Percentiles rank a stretch among this genome's conserved stretches.
These are phyloP conservation scores for Willisornis vidua DNA, from an alignment of 2,113 vertebrate species.

Conservation along the genomic window DNA sequence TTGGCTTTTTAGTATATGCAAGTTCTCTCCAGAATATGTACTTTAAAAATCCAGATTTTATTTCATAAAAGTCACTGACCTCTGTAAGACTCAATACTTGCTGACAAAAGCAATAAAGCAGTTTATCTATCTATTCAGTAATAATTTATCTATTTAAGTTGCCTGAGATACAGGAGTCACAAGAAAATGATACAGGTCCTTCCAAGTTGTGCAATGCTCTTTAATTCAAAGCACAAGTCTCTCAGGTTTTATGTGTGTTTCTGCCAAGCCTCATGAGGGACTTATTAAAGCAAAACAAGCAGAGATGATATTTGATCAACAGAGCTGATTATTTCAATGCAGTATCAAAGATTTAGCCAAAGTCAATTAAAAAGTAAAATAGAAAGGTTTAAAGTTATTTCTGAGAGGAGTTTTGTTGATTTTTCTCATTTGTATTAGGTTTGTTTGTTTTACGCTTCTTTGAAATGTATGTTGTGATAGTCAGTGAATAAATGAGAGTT, in stretches of 20 bases:
- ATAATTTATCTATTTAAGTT: not conserved
- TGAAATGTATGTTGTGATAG: not conserved
- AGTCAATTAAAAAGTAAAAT: not conserved
- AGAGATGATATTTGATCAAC: not conserved
- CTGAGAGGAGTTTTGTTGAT: not conserved
- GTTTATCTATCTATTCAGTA: not conserved
- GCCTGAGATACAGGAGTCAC: not conserved
- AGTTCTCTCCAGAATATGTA: not conserved
- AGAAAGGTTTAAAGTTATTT: not conserved
- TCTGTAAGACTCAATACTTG: not conserved
- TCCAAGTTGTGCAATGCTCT: not conserved
- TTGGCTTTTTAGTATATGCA: not conserved
- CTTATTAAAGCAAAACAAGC: not conserved
- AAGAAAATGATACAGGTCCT: not conserved
- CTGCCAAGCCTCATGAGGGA: not conserved
- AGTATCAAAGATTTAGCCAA: not conserved
- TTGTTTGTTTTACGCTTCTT: not conserved
- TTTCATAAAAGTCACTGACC: not conserved
- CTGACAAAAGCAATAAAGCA: not conserved
- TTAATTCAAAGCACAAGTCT: not conserved
- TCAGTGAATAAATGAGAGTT: not conserved
- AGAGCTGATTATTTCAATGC: not conserved
- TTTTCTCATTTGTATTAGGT: not conserved
- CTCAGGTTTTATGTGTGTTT: not conserved
- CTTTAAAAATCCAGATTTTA: not conserved